phyloP scores from a whole-genome alignment of 2,797 vertebrate genomes.

The Chaetodon trifasciatus region DNA sequence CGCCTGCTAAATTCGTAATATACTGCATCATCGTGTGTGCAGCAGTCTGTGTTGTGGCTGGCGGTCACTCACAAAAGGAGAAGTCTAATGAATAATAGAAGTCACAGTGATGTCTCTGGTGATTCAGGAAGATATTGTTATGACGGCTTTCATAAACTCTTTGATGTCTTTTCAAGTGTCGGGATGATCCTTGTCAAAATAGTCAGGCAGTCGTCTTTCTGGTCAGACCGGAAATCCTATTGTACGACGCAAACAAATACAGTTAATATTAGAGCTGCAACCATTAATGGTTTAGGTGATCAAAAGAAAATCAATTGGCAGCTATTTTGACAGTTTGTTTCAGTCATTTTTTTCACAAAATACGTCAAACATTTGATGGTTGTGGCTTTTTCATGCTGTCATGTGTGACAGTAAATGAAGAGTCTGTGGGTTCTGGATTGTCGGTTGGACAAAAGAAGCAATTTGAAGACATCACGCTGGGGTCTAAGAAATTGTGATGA shows the following conservation, averaged over 20 bases:
- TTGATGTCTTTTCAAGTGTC: slow-evolving; percentile 35
- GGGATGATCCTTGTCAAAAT: slow-evolving; percentile 28
- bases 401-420: too few species aligned
- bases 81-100: slow-evolving; percentile 71
- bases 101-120: slow-evolving; percentile 55
- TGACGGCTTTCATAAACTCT: slow-evolving; percentile 44
- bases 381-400: too few species aligned
- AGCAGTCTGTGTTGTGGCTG: slow-evolving; percentile 39
- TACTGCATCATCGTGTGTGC: slow-evolving; percentile 43
- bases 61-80: slow-evolving; percentile 31
- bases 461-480: too few species aligned
- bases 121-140: slow-evolving; percentile 52
- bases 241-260: neutral
- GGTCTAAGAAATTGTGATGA: too few species aligned
- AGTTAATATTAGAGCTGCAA: neutral
- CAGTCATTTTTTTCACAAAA: too few species aligned
- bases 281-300: too few species aligned
- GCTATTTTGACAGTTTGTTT: too few species aligned
- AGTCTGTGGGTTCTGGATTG: too few species aligned
- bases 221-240: slow-evolving; percentile 5
- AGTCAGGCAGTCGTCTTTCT: slow-evolving; percentile 5
- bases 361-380: too few species aligned
- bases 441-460: too few species aligned
- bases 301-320: too few species aligned
- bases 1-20: slow-evolving; percentile 65